Evolutionary conservation across 2,888 invertebrate genomes (phyloP).

Genomic region (Crossocerus cetratus): DNA sequence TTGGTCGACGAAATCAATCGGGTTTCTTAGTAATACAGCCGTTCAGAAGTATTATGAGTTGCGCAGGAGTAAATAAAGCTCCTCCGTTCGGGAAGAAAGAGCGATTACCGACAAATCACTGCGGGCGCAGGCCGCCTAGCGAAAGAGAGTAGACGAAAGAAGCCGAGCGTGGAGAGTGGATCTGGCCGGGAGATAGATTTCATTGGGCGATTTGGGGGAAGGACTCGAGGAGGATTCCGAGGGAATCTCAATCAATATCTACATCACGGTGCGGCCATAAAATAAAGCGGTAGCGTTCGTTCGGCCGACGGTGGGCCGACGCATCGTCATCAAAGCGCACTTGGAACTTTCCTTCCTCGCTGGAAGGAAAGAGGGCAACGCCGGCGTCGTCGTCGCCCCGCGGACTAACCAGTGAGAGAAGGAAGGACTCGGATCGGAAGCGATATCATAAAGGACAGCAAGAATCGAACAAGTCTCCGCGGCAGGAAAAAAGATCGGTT

Average conservation of each 20-base stretch:
- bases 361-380: conserved; percentile 7
- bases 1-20: too few relatives aligned
- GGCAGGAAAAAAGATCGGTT: conserved; percentile 56
- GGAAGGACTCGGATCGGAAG: conserved; percentile 31
- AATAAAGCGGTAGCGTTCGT: conserved; percentile 55
- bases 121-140: too few relatives aligned
- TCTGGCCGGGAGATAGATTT: conserved; percentile 34
- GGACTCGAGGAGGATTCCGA: conserved; percentile 20
- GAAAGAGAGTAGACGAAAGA: too few relatives aligned
- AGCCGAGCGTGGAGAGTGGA: too few relatives aligned
- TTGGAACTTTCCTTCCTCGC: conserved; percentile 49
- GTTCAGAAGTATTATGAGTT: too few relatives aligned
- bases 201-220: conserved; percentile 38
- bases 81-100: background rate
- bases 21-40: too few relatives aligned
- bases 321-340: conserved; percentile 65
- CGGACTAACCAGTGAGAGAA: background rate
- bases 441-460: conserved; percentile 65
- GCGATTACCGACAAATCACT: conserved; percentile 36
- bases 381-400: background rate
- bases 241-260: conserved; percentile 61
- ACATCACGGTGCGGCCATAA: conserved; percentile 58
- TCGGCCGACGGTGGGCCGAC: conserved; percentile 53
- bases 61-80: too few relatives aligned
- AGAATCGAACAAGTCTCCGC: conserved; percentile 59